Conservation (phyloP, 2,797 vertebrate species). For the Hippopotamyrus pictus region DNA sequence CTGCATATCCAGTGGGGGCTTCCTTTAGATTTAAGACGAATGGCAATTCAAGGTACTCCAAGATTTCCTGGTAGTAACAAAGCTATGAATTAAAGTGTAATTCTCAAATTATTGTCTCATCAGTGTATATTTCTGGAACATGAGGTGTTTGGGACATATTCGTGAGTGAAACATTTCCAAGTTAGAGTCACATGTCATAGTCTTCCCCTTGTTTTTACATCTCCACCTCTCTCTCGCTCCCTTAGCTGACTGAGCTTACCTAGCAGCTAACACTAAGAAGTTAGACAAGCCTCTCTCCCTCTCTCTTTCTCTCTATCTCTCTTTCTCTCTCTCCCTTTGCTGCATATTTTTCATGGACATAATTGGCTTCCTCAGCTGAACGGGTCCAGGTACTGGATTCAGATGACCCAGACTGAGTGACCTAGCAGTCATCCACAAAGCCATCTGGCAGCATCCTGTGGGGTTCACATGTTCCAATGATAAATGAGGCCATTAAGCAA, state of each 20-base stretch:
- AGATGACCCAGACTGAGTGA: conserved; percentile 62
- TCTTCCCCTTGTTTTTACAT: background rate
- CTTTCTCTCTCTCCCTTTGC: background rate
- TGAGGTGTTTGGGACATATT: background rate
- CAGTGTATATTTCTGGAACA: background rate
- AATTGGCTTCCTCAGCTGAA: conserved; percentile 55
- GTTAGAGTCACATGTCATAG: background rate
- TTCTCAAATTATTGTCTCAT: background rate
- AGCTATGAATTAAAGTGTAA: background rate
- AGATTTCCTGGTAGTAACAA: background rate
- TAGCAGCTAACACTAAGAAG: background rate
- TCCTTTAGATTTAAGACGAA: conserved; percentile 40
- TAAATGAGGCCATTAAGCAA: conserved; percentile 59
- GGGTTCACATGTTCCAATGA: conserved; percentile 51
- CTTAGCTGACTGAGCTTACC: conserved; percentile 1
- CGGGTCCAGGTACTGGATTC: conserved; percentile 38
- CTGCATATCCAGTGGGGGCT: conserved; percentile 27
- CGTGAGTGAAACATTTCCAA: background rate
- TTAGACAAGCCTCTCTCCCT: background rate
- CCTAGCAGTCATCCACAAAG: conserved; percentile 59
- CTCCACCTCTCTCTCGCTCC: background rate
- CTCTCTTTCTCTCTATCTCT: no score
- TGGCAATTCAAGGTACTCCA: background rate
- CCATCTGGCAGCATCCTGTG: conserved; percentile 60
- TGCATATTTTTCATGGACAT: conserved; percentile 35